A percentile compares a stretch with the other conserved stretches of the same genome.
phyloP scores from a whole-genome alignment of 1,140 invertebrate species.

The Limonius californicus region DNA sequence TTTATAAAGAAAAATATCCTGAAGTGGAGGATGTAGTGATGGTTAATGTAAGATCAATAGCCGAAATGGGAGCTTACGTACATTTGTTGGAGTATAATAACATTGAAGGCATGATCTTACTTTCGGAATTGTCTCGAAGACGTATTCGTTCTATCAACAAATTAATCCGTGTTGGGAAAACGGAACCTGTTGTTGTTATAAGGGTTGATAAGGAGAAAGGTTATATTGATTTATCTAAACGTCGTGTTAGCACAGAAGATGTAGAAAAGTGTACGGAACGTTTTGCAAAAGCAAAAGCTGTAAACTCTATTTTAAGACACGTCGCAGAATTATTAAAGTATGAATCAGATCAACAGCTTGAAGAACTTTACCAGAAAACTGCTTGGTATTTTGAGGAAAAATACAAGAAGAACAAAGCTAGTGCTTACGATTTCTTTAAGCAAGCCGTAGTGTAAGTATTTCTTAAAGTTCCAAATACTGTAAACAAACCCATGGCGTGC shows the following conservation, averaged over 20 bases:
- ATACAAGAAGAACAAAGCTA: constrained; percentile 88
- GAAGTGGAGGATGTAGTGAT: constrained; percentile 99
- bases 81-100: constrained; percentile 98
- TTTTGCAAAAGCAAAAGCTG: constrained; percentile 97
- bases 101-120: constrained; percentile 94
- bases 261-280: constrained; percentile 97
- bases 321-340: constrained; percentile 94
- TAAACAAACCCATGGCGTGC: too few species aligned
- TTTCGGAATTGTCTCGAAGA: constrained; percentile 94
- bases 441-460: constrained; percentile 94
- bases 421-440: constrained; percentile 98
- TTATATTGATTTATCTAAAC: constrained; percentile 99
- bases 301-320: constrained; percentile 96
- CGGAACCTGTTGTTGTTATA: constrained; percentile 98
- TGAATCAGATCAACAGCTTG: constrained; percentile 86
- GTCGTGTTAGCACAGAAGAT: constrained; percentile 96
- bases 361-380: constrained; percentile 95
- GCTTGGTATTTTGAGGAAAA: constrained; percentile 99
- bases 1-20: constrained; percentile 97
- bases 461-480: too few species aligned
- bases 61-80: constrained; percentile 99
- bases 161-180: constrained; percentile 96
- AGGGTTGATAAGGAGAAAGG: constrained; percentile 99
- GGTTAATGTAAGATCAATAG: constrained; percentile 97
- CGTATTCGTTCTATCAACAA: constrained; percentile 99